phyloP scores from a whole-genome alignment of 1,140 invertebrate genomes.

The Lysiphlebus fabarum region DNA sequence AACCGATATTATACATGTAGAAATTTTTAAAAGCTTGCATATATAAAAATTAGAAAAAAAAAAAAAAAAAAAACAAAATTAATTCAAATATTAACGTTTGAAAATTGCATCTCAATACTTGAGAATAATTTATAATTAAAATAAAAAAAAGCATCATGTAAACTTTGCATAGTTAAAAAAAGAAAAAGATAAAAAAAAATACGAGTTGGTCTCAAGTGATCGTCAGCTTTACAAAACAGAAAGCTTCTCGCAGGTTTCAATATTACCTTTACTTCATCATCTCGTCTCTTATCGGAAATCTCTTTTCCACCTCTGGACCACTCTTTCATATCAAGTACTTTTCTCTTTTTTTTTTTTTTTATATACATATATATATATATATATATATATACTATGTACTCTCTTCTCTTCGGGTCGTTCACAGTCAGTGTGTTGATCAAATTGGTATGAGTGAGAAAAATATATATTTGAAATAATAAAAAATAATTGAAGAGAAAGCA shows the following conservation, averaged over 20 bases:
- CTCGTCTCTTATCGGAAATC: slow-evolving; percentile 21
- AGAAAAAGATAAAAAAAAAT: neutral
- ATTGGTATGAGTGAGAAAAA: slow-evolving; percentile 2
- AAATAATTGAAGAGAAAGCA: neutral
- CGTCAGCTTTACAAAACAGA: neutral
- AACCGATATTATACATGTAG: neutral
- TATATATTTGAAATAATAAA: neutral
- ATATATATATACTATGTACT: no score
- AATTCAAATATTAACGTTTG: slow-evolving; percentile 3
- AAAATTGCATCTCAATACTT: slow-evolving; percentile 3
- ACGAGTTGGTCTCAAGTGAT: slow-evolving; percentile 1
- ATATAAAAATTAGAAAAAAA: neutral
- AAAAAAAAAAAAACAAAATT: neutral
- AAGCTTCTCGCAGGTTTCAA: neutral
- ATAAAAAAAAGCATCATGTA: no score
- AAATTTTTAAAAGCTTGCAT: neutral
- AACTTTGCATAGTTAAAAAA: no score
- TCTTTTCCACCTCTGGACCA: slow-evolving; percentile 7
- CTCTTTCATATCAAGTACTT: neutral
- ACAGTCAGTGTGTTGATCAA: slow-evolving; percentile 1
- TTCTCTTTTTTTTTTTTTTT: no score
- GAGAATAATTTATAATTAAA: slow-evolving; percentile 1
- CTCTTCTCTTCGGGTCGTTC: no score
- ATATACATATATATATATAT: no score
- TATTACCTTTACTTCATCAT: slow-evolving; percentile 8